Conservation (phyloP, 1,140 invertebrate genomes). For the Pissodes strobi region DNA sequence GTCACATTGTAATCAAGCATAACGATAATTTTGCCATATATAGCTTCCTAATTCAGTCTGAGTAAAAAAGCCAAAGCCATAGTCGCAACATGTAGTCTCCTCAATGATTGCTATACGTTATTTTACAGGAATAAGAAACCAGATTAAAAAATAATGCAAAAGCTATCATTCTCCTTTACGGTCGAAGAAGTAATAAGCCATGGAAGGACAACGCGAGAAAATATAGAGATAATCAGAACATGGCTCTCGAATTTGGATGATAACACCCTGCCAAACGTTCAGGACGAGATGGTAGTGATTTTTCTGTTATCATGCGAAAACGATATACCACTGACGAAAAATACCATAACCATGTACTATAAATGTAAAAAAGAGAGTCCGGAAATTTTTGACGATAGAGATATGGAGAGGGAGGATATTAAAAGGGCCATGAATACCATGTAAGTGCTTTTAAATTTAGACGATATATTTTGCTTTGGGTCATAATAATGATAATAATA, state of each 20-base stretch:
- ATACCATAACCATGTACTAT: slow-evolving; percentile 66
- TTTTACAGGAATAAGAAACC: no score
- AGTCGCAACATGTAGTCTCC: no score
- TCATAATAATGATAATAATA: no score
- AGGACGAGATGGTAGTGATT: slow-evolving; percentile 58
- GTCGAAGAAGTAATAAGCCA: slow-evolving; percentile 27
- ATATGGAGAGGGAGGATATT: slow-evolving; percentile 47
- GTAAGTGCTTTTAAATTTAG: no score
- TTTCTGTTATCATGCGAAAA: slow-evolving; percentile 66
- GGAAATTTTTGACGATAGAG: slow-evolving; percentile 63
- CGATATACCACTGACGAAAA: slow-evolving; percentile 60
- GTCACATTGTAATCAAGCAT: no score
- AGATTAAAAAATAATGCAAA: slow-evolving; percentile 1
- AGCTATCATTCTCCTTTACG: slow-evolving; percentile 26
- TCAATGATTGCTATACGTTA: no score
- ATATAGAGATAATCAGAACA: slow-evolving; percentile 39
- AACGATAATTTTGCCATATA: no score
- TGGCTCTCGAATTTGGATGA: slow-evolving; percentile 35
- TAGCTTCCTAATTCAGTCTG: no score
- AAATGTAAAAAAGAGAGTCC: slow-evolving; percentile 60
- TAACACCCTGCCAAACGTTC: slow-evolving; percentile 32
- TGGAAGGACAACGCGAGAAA: slow-evolving; percentile 31
- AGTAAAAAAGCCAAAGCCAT: no score
- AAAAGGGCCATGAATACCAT: slow-evolving; percentile 45
- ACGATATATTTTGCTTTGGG: no score